Conservation (phyloP, 2,888 invertebrate species). For the Sphaerophoria taeniata region DNA sequence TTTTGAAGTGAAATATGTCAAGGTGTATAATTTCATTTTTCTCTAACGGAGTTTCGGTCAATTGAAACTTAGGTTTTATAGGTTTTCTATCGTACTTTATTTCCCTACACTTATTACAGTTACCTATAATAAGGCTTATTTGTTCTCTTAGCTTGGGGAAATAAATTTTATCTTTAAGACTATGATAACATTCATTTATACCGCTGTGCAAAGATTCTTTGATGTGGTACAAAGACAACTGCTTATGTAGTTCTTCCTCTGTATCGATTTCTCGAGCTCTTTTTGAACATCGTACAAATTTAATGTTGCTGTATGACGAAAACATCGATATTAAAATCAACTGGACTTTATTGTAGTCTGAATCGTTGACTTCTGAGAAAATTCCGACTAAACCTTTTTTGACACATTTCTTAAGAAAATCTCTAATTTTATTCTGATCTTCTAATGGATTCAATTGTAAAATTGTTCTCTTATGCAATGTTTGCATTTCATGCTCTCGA, state of each 20-base stretch:
- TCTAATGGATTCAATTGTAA: neutral
- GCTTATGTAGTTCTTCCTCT: neutral
- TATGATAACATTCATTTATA: no score
- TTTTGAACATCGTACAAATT: constrained; percentile 1
- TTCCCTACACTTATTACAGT: neutral
- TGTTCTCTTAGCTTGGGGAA: no score
- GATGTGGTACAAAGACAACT: no score
- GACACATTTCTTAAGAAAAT: neutral
- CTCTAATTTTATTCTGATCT: neutral
- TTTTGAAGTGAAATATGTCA: no score
- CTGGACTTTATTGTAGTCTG: neutral
- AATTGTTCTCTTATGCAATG: neutral
- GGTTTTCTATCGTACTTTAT: neutral
- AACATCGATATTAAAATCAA: neutral
- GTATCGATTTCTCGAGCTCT: neutral
- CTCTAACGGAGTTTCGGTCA: neutral
- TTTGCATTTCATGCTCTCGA: neutral
- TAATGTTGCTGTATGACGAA: neutral
- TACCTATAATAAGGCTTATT: neutral
- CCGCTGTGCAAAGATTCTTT: no score
- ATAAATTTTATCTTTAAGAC: no score
- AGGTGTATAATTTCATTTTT: neutral
- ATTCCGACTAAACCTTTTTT: neutral
- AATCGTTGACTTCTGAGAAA: neutral
- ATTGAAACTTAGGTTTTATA: neutral